These are phyloP conservation scores for Campoletis sonorensis DNA, from an alignment of 1,140 invertebrate species.

Conservation along the genomic window DNA sequence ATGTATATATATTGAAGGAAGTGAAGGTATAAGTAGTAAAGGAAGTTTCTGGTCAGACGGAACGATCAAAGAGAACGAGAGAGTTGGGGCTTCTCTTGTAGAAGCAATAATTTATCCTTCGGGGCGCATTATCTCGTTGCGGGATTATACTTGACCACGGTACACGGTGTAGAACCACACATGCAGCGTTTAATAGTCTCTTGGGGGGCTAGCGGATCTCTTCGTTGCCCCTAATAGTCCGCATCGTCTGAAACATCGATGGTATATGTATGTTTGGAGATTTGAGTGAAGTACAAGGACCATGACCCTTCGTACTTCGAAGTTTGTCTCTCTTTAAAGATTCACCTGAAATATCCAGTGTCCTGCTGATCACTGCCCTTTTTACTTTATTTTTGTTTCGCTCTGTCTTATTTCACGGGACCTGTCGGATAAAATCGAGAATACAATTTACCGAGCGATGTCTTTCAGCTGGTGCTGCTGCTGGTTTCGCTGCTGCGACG, in stretches of 20 bases:
- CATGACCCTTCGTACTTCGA: slow-evolving; percentile 6
- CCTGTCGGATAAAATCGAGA: slow-evolving; percentile 37
- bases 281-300: slow-evolving; percentile 22
- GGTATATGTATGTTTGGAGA: background rate
- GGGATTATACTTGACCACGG: slow-evolving; percentile 62
- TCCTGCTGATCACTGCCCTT: background rate
- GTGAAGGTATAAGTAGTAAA: slow-evolving; percentile 44
- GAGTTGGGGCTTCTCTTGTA: background rate
- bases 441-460: slow-evolving; percentile 8
- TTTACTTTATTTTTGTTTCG: too few species aligned
- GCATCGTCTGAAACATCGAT: slow-evolving; percentile 31
- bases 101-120: slow-evolving; percentile 56
- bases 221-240: slow-evolving; percentile 48
- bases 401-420: slow-evolving; percentile 9
- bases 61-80: slow-evolving; percentile 51
- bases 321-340: background rate
- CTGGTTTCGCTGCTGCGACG: slow-evolving; percentile 17
- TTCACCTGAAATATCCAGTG: slow-evolving; percentile 46
- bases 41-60: slow-evolving; percentile 42
- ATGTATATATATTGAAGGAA: background rate
- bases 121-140: slow-evolving; percentile 51
- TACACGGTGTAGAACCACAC: slow-evolving; percentile 52
- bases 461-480: slow-evolving; percentile 11
- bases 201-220: slow-evolving; percentile 47
- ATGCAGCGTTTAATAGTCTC: slow-evolving; percentile 62